These are phyloP conservation scores for Trigoniulus corallinus DNA, from an alignment of 1,140 invertebrate genomes.

Conservation along the genomic window DNA sequence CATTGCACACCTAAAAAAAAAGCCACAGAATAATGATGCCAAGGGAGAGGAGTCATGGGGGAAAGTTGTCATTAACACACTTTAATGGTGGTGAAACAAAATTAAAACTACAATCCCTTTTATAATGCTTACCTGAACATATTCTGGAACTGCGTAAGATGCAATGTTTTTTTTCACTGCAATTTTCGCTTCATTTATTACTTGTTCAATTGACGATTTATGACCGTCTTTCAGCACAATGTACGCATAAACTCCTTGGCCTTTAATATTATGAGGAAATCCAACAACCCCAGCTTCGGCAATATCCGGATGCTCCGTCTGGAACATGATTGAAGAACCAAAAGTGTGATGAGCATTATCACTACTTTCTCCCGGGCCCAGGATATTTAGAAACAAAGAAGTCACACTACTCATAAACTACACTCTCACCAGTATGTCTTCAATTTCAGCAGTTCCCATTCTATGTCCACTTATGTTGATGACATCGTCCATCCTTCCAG, in stretches of 20 bases:
- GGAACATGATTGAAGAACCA: not conserved
- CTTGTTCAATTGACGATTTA: slow-evolving; percentile 10
- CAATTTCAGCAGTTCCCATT: slow-evolving; percentile 34
- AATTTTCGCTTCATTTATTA: slow-evolving; percentile 17
- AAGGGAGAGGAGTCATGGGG: no score
- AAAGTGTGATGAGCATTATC: no score
- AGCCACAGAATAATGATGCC: no score
- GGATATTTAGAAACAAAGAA: not conserved
- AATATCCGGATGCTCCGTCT: slow-evolving; percentile 27
- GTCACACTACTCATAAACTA: not conserved
- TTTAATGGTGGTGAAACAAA: not conserved
- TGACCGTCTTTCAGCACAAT: slow-evolving; percentile 22
- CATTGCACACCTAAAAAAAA: slow-evolving; percentile 19
- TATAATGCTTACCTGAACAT: slow-evolving; percentile 22
- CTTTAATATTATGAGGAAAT: slow-evolving; percentile 32
- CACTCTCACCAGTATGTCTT: slow-evolving; percentile 27
- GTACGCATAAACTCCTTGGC: slow-evolving; percentile 25
- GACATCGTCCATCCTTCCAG: slow-evolving; percentile 34
- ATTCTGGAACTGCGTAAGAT: slow-evolving; percentile 25
- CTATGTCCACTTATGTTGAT: slow-evolving; percentile 21
- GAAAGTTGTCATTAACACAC: not conserved
- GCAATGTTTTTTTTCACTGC: slow-evolving; percentile 21
- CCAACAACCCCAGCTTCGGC: slow-evolving; percentile 34
- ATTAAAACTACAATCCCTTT: not conserved
- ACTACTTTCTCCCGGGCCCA: not conserved